These are phyloP conservation scores for Crotalus horridus DNA, from an alignment of 2,113 vertebrate genomes.

Conservation along the genomic window DNA sequence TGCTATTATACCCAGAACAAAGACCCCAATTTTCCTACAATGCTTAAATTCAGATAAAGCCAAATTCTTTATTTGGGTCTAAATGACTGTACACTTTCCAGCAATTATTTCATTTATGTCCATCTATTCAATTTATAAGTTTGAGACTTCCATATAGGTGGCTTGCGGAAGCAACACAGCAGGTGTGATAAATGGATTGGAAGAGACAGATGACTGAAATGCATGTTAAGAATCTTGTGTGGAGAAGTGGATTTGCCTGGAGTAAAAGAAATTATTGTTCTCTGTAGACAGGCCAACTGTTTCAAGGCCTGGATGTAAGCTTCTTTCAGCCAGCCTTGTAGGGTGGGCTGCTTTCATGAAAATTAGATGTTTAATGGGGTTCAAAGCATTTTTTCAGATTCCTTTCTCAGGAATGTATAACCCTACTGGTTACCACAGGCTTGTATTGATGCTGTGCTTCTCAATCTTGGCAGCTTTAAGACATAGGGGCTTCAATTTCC, in stretches of 20 bases:
- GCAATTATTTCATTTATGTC: not conserved
- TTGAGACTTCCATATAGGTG: not conserved
- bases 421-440: not conserved
- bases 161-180: not conserved
- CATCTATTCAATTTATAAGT: not conserved
- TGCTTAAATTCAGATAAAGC: not conserved
- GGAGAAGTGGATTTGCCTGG: not conserved
- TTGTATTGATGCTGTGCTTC: not conserved
- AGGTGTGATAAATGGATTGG: not conserved
- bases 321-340: not conserved
- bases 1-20: not conserved
- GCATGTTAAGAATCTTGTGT: not conserved
- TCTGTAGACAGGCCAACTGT: not conserved
- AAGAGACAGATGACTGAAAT: not conserved
- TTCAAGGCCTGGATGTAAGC: not conserved
- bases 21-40: not conserved
- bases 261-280: not conserved
- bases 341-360: not conserved
- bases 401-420: not conserved
- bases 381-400: not conserved
- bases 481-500: not conserved
- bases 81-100: not conserved
- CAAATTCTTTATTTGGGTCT: not conserved
- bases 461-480: not conserved
- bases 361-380: not conserved